Base-by-base conservation (phyloP, 2,113 vertebrate genomes). In the Periophthalmus modestus region DNA sequence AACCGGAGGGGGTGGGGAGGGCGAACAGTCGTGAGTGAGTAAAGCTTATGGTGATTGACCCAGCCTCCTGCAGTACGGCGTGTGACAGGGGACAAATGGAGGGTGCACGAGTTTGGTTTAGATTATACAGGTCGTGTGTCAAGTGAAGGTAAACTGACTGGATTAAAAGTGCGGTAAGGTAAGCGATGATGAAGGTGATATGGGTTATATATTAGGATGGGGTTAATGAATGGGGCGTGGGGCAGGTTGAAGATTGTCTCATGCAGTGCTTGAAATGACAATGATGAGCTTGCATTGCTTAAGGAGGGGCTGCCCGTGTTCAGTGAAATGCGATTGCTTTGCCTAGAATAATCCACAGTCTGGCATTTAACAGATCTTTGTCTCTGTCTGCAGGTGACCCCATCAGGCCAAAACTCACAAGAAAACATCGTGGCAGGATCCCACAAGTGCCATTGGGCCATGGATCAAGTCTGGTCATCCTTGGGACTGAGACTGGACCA, bases 1-100 rank as follows among this genome's bases (percentile, higher is more conserved):
- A 46, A 58, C 66, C 46, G 73, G 48, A 21, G 21, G 0, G 3
- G 14, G 63, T 66, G 71, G 19, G 24, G 61, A n/a, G 67, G 43
- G 72, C 79, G 82, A 69, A 68, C 57, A 81, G 72, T 71, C 81
- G 21, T 80, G 80, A 87, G 79, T 74, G 73, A 82, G 73, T 48
- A 62, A 84, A 80, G 81, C 82, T 82, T 55, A 74, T 77, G 47
- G 81, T 77, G 80, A 89, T 69, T 69, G 83, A 86, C 66, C 10
- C 58, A 63, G 61, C 23, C 72, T 80, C 74, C 81, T 59, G 71
- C 46, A 81, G 81, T 15, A 28, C 68, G 34, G 78, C 75, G 55
- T 58, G 68, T 71, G 73, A 80, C 63, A 66, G 54, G 76, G 74
- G 62, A 24, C 43, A 47, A 21, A 69, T 67, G 7, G 59, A 71